These are phyloP conservation scores for Limnephilus lunatus DNA, from an alignment of 2,888 invertebrate genomes.

Conservation along the genomic window DNA sequence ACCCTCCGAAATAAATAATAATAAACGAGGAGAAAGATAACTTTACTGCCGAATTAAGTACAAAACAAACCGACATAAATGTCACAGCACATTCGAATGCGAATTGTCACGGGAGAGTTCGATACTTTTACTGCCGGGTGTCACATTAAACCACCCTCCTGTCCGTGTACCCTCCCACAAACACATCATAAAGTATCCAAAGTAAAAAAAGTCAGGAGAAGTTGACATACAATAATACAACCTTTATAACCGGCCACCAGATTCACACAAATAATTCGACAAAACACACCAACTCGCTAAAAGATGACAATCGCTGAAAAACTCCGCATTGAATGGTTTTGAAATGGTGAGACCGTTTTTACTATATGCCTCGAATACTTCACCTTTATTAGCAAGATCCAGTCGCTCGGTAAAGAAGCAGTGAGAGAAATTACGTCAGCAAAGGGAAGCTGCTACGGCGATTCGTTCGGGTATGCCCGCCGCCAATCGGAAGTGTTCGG, in stretches of 20 bases:
- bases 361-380: neutral
- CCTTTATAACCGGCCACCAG: slow-evolving; percentile 19
- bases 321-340: neutral
- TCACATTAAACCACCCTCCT: slow-evolving; percentile 50
- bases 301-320: neutral
- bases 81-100: slow-evolving; percentile 7
- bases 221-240: slow-evolving; percentile 49
- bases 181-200: slow-evolving; percentile 53
- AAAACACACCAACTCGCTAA: neutral
- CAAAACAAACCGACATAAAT: slow-evolving; percentile 40
- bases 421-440: slow-evolving; percentile 56
- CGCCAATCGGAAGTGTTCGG: slow-evolving; percentile 42
- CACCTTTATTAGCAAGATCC: neutral
- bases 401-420: slow-evolving; percentile 38
- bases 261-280: neutral
- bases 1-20: neutral
- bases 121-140: slow-evolving; percentile 46
- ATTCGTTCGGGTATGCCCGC: slow-evolving; percentile 32
- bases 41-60: slow-evolving; percentile 27
- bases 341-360: neutral
- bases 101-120: slow-evolving; percentile 35
- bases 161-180: slow-evolving; percentile 28
- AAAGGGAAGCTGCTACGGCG: slow-evolving; percentile 46
- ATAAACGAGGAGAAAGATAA: slow-evolving; percentile 7
- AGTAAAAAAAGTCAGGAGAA: slow-evolving; percentile 51